These are phyloP conservation scores for Corvus moneduloides DNA, from an alignment of 2,113 vertebrate species.

Conservation along the genomic window DNA sequence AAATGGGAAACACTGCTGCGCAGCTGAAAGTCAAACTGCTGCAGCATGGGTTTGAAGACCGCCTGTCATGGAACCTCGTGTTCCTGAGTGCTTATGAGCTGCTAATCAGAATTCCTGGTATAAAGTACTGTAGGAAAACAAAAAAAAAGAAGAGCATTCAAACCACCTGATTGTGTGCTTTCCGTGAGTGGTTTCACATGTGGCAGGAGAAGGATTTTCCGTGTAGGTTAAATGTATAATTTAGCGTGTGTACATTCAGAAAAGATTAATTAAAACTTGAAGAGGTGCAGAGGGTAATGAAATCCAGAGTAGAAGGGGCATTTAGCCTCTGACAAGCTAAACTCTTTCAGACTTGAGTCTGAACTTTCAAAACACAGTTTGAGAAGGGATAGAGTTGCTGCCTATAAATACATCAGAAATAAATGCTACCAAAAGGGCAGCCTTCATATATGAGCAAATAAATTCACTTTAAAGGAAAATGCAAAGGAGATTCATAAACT, in stretches of 20 bases:
- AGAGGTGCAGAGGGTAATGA: neutral
- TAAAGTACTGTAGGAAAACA: accelerated
- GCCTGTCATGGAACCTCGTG: accelerated
- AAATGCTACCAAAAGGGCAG: neutral
- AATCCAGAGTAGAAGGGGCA: neutral
- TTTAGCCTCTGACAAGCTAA: neutral
- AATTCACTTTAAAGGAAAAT: neutral
- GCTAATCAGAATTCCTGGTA: neutral
- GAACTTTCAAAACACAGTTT: neutral
- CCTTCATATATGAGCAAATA: neutral
- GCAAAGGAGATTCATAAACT: neutral
- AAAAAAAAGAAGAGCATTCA: neutral
- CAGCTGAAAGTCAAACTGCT: neutral
- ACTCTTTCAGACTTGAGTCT: neutral
- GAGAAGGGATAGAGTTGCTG: neutral
- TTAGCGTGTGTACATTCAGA: neutral
- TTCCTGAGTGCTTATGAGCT: neutral
- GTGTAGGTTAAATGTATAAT: neutral
- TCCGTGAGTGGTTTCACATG: neutral
- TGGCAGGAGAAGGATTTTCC: neutral
- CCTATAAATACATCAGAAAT: constrained; percentile 2
- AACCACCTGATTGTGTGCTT: neutral
- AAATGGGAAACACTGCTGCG: neutral
- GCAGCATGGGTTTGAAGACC: neutral
- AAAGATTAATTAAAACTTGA: neutral